phyloP scores from a whole-genome alignment of 2,113 vertebrate species.

The Gambusia holbrooki region DNA sequence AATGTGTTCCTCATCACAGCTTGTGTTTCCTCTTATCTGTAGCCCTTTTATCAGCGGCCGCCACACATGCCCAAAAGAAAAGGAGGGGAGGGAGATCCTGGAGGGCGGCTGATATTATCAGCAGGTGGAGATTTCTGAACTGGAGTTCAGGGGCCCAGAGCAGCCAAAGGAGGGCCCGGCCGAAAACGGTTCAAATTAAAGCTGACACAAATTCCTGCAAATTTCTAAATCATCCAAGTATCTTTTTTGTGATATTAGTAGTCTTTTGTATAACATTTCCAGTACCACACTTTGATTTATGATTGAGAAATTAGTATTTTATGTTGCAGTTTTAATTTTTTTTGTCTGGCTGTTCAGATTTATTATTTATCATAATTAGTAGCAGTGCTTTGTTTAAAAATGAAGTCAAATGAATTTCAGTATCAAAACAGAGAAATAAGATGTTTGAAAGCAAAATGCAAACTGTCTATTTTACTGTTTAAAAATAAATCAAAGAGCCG shows the following conservation, averaged over 20 bases:
- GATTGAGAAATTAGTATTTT: no score
- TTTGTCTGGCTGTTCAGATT: neutral
- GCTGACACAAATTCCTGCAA: constrained; percentile 10
- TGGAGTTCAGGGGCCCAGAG: constrained; percentile 61
- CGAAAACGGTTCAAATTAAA: constrained; percentile 30
- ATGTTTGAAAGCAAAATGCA: no score
- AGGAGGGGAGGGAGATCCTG: neutral
- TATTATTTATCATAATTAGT: neutral
- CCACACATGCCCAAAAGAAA: constrained; percentile 70
- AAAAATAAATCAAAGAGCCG: no score
- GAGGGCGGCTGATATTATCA: constrained; percentile 73
- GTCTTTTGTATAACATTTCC: neutral
- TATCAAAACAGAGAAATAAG: no score
- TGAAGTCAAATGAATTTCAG: no score
- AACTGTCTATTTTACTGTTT: no score
- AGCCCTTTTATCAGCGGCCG: constrained; percentile 67
- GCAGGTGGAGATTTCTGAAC: constrained; percentile 73
- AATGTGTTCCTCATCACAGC: constrained; percentile 72
- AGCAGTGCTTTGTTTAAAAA: no score
- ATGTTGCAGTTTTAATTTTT: neutral
- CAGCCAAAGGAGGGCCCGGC: constrained; percentile 40
- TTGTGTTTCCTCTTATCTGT: constrained; percentile 76
- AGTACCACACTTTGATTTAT: no score
- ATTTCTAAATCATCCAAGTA: neutral
- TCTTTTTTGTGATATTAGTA: neutral